Conservation (phyloP, 92 coral and sea anemone species). For the Heteractis magnifica region DNA sequence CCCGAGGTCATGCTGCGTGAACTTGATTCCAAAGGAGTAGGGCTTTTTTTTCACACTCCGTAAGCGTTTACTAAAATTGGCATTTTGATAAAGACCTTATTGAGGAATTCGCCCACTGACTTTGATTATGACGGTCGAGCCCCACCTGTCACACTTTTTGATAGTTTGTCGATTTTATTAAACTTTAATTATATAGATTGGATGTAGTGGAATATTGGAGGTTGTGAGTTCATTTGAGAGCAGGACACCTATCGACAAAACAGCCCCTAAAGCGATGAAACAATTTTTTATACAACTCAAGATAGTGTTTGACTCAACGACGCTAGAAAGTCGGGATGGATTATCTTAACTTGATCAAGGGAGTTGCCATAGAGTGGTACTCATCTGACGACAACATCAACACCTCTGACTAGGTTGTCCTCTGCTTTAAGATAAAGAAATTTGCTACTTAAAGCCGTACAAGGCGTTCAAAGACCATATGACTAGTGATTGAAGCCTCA, state of each 20-base stretch:
- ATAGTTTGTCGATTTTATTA: conserved; percentile 29
- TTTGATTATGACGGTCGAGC: conserved; percentile 4
- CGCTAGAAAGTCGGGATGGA: not conserved
- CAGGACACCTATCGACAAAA: not conserved
- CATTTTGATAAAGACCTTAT: conserved; percentile 26
- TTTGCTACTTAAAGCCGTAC: not conserved
- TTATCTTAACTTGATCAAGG: not conserved
- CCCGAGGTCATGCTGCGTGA: not conserved
- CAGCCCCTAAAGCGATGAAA: conserved; percentile 7
- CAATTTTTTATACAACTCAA: not conserved
- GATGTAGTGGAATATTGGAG: conserved; percentile 15
- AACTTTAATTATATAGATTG: conserved; percentile 25
- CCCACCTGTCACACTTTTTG: conserved; percentile 15
- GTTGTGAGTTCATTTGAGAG: conserved; percentile 12
- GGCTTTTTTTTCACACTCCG: not conserved
- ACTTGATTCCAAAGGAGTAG: not conserved
- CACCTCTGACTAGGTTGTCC: not conserved
- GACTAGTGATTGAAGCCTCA: not conserved
- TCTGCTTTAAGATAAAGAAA: not conserved
- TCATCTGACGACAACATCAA: not conserved
- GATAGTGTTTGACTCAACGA: not conserved
- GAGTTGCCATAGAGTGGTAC: not conserved
- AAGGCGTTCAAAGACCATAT: not conserved
- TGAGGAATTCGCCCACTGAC: conserved; percentile 2
- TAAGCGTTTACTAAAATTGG: conserved; percentile 16